Percentiles rank a stretch among this genome's conserved stretches.
phyloP scores from a whole-genome alignment of 2,113 vertebrate genomes.

The Sinocyclocheilus rhinocerous region DNA sequence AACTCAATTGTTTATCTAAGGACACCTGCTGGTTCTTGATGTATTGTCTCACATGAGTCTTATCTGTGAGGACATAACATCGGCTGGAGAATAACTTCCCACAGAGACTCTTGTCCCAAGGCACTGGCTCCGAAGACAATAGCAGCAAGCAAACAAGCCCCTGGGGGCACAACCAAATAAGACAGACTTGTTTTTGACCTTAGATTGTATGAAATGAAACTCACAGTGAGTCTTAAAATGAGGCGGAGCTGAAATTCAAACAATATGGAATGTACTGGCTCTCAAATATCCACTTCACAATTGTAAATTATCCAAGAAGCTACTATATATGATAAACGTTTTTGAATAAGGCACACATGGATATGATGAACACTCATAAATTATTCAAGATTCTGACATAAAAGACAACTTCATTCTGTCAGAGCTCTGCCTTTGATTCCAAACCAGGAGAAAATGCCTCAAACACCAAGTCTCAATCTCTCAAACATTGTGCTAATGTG shows the following conservation, averaged over 20 bases:
- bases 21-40: background rate
- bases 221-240: background rate
- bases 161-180: conserved; percentile 25
- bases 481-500: background rate
- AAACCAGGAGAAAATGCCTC: background rate
- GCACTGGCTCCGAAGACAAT: conserved; percentile 32
- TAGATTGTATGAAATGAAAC: background rate
- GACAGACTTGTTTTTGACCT: conserved; percentile 34
- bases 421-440: conserved; percentile 15
- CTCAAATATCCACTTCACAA: background rate
- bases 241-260: conserved; percentile 3
- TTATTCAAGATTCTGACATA: conserved; percentile 27
- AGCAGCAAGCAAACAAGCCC: conserved; percentile 44
- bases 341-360: background rate
- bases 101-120: conserved; percentile 34
- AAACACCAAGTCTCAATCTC: conserved; percentile 9
- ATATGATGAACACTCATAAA: conserved; percentile 25
- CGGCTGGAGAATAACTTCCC: conserved; percentile 22
- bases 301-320: background rate
- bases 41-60: background rate
- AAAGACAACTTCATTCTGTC: conserved; percentile 8
- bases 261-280: background rate
- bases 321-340: background rate
- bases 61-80: conserved; percentile 29
- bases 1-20: background rate